A percentile compares a stretch with the other conserved stretches of the same genome.
Conservation (phyloP, 2,888 invertebrate genomes). For the Congeria kusceri region DNA sequence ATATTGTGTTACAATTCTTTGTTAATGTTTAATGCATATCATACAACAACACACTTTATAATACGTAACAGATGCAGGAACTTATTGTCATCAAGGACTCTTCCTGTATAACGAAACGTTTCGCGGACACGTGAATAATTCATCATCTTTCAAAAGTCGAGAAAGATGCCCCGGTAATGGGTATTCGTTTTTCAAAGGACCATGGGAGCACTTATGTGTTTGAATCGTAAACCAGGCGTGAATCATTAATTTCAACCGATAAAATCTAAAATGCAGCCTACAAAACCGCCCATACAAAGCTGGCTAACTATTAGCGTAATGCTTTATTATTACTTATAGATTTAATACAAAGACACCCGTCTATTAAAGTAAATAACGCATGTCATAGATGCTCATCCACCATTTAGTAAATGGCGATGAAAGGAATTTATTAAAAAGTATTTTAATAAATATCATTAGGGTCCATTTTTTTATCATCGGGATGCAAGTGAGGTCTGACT, state of each 20-base stretch:
- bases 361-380: slow-evolving; percentile 30
- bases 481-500: too few relatives aligned
- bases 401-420: neutral
- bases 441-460: slow-evolving; percentile 1
- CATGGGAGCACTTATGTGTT: slow-evolving; percentile 39
- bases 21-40: too few relatives aligned
- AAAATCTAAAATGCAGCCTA: slow-evolving; percentile 24
- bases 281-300: slow-evolving; percentile 29
- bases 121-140: too few relatives aligned
- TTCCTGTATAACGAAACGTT: too few relatives aligned
- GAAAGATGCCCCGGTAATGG: slow-evolving; percentile 13
- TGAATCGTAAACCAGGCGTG: neutral
- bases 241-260: neutral
- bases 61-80: too few relatives aligned
- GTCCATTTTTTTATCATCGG: too few relatives aligned
- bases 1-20: too few relatives aligned
- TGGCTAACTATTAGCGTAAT: slow-evolving; percentile 36
- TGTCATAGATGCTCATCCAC: slow-evolving; percentile 30
- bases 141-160: too few relatives aligned
- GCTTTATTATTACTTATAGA: slow-evolving; percentile 58
- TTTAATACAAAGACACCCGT: slow-evolving; percentile 23
- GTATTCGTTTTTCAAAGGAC: slow-evolving; percentile 35
- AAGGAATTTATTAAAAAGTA: neutral
- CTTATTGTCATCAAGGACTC: too few relatives aligned
- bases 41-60: too few relatives aligned